Evolutionary conservation across 2,797 vertebrate genomes (phyloP), one percentile per base, ranked within the genome.

Genomic region (Chelmon rostratus): DNA sequence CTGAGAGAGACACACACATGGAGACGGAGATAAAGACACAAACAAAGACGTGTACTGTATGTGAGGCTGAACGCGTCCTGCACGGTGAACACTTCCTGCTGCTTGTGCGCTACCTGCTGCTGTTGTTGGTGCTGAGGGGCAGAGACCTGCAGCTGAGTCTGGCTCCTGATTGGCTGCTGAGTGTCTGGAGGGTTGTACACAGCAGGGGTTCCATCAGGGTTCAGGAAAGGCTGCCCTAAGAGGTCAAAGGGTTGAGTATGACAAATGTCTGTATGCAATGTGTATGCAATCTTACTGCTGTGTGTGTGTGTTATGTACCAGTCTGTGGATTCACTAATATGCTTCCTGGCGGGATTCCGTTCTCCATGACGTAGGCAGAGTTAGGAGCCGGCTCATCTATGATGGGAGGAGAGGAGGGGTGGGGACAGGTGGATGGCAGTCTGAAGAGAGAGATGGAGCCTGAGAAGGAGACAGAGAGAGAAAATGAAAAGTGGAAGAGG

Each of bases 281-380:
- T 73, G 40, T 70, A 10, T 91, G 61, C 56, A 59, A 50, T 62
- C 11, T 68, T 46, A 19, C 65, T 33, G 16, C 18, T 58, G 40
- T 59, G 19, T 52, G 61, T 57, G 44, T n/a, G 21, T 54, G 37
- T 64, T 37, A 77, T 78, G 9, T 86, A 99, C 98, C 97, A 93
- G 97, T 99, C 54, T 97, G 97, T 0, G 98, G 98, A 90, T 98
- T 99, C 78, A 99, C 92, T 52, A 99, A 94, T 86, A 99, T 98
- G 92, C 97, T 99, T 84, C 98, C 98, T 0, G 98, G 98, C 0
- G 97, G 97, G 88, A 99, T 99, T 63, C 97, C 96, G 59, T 97
- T 96, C 94, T 98, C 98, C 88, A 97, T 91, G 81, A 97, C 96
- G 88, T 97, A 98, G 91, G 96, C 93, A 79, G 97, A 93, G 93